Percentiles rank a stretch among this genome's conserved stretches.
These are phyloP conservation scores for Ptychodera flava DNA, from an alignment of 35 echinoderm and acorn worm genomes.

Conservation along the genomic window DNA sequence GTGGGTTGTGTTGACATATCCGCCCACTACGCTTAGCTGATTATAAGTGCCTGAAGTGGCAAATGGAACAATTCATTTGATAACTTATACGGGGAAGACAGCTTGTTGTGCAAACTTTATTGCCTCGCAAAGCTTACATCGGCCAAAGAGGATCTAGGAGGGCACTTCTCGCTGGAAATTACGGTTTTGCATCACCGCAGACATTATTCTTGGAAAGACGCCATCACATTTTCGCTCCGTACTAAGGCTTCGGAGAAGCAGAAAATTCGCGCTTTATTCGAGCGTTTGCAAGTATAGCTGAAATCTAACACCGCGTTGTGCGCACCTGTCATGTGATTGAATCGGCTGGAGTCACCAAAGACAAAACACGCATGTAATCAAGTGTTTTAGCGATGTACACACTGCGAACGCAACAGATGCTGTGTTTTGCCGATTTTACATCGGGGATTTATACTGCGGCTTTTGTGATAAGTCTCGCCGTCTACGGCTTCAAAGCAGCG, in stretches of 20 bases:
- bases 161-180: too few species aligned
- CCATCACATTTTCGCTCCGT: too few species aligned
- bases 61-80: conserved; percentile 2
- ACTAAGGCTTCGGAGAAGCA: too few species aligned
- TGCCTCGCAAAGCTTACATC: neutral
- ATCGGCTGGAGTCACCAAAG: neutral
- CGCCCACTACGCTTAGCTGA: neutral
- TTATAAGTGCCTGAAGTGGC: neutral
- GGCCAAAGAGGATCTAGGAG: too few species aligned
- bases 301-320: neutral
- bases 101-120: neutral
- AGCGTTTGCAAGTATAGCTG: too few species aligned
- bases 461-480: too few species aligned
- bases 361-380: too few species aligned
- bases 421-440: neutral
- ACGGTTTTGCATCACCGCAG: too few species aligned
- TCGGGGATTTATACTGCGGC: too few species aligned
- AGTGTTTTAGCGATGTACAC: neutral
- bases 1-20: neutral
- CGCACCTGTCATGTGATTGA: neutral
- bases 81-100: neutral
- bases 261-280: too few species aligned
- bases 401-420: neutral
- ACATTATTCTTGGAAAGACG: too few species aligned
- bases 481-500: too few species aligned